Conservation (phyloP, 2,888 invertebrate genomes). For the Spisula subtruncata region DNA sequence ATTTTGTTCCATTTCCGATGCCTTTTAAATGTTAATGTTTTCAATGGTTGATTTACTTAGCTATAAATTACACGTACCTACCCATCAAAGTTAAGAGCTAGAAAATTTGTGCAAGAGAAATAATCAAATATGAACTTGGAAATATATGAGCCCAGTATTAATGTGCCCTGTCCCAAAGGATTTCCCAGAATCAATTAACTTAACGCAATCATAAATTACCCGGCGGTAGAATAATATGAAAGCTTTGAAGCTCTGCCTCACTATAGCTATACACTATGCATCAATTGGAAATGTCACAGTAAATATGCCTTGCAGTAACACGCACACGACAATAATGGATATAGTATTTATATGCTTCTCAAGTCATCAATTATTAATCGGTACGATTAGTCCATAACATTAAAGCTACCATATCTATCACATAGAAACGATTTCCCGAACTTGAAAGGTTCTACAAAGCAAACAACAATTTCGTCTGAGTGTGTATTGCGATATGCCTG, state of each 20-base stretch:
- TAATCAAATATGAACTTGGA: background rate
- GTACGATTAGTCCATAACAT: background rate
- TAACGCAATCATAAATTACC: background rate
- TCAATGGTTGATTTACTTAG: background rate
- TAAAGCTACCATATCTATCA: background rate
- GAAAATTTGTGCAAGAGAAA: background rate
- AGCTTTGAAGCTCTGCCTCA: background rate
- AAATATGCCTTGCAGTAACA: background rate
- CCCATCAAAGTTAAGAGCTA: background rate
- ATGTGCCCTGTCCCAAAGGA: background rate
- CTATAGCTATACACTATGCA: background rate
- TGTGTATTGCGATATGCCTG: background rate
- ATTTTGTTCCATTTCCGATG: too few species aligned
- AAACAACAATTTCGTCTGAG: constrained; percentile 4
- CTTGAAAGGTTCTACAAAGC: background rate
- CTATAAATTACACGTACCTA: background rate
- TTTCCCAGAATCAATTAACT: background rate
- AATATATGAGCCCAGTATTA: background rate
- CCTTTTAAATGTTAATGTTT: background rate
- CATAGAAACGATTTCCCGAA: background rate
- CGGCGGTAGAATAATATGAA: background rate
- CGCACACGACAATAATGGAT: constrained; percentile 7
- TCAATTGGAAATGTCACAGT: constrained; percentile 17
- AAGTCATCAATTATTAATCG: constrained; percentile 16
- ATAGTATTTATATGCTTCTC: background rate